A percentile compares a stretch with the other conserved stretches of the same genome.
These are phyloP conservation scores for Drosophila ercepeae DNA, from an alignment of 1,140 invertebrate species.

Conservation along the genomic window DNA sequence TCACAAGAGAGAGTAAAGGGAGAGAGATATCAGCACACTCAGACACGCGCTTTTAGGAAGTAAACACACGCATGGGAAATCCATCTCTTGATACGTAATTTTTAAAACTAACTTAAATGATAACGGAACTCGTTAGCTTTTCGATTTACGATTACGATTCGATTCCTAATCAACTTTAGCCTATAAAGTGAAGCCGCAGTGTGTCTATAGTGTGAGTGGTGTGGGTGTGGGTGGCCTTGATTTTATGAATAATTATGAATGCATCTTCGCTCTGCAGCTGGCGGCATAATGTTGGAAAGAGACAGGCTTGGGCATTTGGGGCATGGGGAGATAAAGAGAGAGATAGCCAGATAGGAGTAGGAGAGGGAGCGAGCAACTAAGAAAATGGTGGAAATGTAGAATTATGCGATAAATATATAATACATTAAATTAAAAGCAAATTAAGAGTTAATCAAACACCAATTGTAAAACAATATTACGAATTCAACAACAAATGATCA, in stretches of 20 bases:
- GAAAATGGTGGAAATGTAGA: slow-evolving; percentile 27
- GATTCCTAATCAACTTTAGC: background rate
- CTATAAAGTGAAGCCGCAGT: slow-evolving; percentile 9
- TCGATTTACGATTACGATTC: no score
- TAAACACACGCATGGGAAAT: slow-evolving; percentile 19
- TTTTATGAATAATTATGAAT: slow-evolving; percentile 20
- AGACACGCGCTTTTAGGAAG: slow-evolving; percentile 22
- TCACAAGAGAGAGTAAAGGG: slow-evolving; percentile 24
- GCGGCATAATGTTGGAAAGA: slow-evolving; percentile 35
- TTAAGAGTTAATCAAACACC: slow-evolving; percentile 49
- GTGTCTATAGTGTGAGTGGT: slow-evolving; percentile 11
- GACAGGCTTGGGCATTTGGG: slow-evolving; percentile 3
- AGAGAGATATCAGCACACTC: slow-evolving; percentile 38
- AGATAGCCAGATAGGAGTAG: slow-evolving; percentile 4
- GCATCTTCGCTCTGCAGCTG: slow-evolving; percentile 34
- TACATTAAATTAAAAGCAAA: slow-evolving; percentile 34
- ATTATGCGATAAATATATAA: slow-evolving; percentile 32
- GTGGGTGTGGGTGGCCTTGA: slow-evolving; percentile 15
- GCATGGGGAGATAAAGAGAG: background rate
- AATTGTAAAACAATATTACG: slow-evolving; percentile 38
- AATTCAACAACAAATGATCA: slow-evolving; percentile 66
- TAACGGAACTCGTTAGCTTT: slow-evolving; percentile 18
- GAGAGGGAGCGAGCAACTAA: slow-evolving; percentile 24
- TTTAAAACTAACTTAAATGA: slow-evolving; percentile 69
- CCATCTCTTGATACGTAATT: slow-evolving; percentile 40